Evolutionary conservation across 2,797 vertebrate species (phyloP), one percentile per base, ranked within the genome.

Genomic region (Myotis findleyi): DNA sequence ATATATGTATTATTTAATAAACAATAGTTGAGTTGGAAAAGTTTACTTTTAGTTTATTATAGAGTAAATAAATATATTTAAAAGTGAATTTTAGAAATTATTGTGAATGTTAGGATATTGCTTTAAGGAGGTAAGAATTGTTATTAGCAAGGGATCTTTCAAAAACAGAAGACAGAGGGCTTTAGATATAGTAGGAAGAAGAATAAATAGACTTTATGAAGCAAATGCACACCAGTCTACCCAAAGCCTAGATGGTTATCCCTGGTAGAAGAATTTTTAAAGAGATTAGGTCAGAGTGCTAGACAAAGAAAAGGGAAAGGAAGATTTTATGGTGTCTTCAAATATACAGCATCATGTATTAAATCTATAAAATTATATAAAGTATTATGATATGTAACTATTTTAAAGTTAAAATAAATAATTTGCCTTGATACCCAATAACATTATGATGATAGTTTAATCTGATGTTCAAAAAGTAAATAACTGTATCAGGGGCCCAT

Each of bases 1-100:
- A 88, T 77, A 14, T 89, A 6, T 23, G 8, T 64, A 71, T 85
- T 44, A 20, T 68, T 95, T 95, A 12, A 62, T 62, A 62, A 62
- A 62, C 25, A 62, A 30, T 62, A 62, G 83, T n/a, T 84, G 25
- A 33, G 57, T 79, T 93, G 14, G 44, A 18, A 53, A 66, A 44
- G 18, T 79, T 75, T 80, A 49, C 33, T 21, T 25, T 83, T 68
- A 64, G 10, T 75, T 76, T 73, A 92, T 86, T 79, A 49, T 59
- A 88, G 17, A 76, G 18, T 90, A 89, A 82, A 76, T 77, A 83
- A 68, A 38, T 72, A 89, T 73, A 69, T 59, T 84, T 95, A 51
- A 94, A 93, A 92, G 16, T 94, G 33, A 64, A 51, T 57, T 91
- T 95, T 77, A 57, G 47, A 64, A 91, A 66, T 69, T 27, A 72